A percentile compares a stretch with the other conserved stretches of the same genome.
Evolutionary conservation across 2,113 vertebrate species (phyloP).

Genomic region (Corythornis vintsioides): DNA sequence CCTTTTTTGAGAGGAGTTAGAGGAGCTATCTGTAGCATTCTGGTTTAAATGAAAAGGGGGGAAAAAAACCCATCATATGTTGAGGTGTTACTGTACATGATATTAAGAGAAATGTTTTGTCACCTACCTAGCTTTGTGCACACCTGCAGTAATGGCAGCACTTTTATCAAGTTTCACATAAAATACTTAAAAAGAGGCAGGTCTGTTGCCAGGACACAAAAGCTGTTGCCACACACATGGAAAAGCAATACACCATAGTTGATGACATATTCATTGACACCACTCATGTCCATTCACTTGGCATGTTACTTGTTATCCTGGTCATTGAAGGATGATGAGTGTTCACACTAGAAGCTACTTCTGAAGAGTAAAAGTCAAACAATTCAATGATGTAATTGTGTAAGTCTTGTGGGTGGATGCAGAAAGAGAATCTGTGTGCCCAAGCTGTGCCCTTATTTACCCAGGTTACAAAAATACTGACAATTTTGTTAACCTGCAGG

Average conservation of each 20-base stretch:
- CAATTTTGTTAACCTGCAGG: neutral
- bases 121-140: accelerated
- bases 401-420: neutral
- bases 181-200: constrained; percentile 25
- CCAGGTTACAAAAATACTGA: neutral
- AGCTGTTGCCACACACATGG: constrained; percentile 2
- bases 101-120: neutral
- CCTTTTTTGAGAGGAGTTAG: constrained; percentile 85
- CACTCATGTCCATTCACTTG: neutral
- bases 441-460: neutral
- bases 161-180: neutral
- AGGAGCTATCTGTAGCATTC: constrained; percentile 86
- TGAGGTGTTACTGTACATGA: neutral
- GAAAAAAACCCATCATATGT: neutral
- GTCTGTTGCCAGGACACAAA: constrained; percentile 34
- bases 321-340: accelerated
- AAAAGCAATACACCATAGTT: constrained; percentile 19
- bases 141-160: constrained; percentile 5
- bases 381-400: accelerated
- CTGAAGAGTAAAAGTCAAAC: neutral
- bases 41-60: constrained; percentile 28
- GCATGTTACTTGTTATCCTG: neutral
- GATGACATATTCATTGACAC: constrained; percentile 2
- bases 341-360: neutral
- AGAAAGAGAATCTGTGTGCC: neutral